phyloP scores from a whole-genome alignment of 2,113 vertebrate species.

The Sorex araneus region DNA sequence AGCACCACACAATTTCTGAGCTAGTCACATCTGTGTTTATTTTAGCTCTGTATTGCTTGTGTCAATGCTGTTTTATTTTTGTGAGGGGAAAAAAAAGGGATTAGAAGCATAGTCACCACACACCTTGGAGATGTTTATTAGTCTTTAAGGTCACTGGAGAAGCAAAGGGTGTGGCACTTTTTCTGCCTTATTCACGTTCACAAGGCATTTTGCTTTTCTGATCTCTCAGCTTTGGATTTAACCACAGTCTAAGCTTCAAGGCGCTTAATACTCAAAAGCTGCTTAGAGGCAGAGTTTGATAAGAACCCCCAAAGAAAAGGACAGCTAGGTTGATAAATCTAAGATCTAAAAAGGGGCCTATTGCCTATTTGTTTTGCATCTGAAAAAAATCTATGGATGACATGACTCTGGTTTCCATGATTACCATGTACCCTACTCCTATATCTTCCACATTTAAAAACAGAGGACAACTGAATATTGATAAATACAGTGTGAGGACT shows the following conservation, averaged over 20 bases:
- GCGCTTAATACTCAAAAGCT: slow-evolving; percentile 40
- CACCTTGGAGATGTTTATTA: slow-evolving; percentile 7
- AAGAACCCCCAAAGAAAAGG: not conserved
- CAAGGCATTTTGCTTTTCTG: slow-evolving; percentile 13
- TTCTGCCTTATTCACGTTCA: slow-evolving; percentile 32
- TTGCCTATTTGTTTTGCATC: no score
- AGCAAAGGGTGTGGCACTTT: slow-evolving; percentile 5
- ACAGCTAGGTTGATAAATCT: not conserved
- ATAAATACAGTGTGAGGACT: no score
- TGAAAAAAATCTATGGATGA: not conserved
- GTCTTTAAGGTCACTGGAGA: not conserved
- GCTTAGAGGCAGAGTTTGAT: not conserved
- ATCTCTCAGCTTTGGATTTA: slow-evolving; percentile 50
- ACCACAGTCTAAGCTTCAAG: not conserved
- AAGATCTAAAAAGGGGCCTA: not conserved
- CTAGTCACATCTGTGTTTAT: not conserved
- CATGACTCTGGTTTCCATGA: no score
- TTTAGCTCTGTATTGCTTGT: not conserved
- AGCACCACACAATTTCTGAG: not conserved
- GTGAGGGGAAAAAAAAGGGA: slow-evolving; percentile 52
- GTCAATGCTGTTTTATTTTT: slow-evolving; percentile 21
- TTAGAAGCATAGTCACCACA: slow-evolving; percentile 9
- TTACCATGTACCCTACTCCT: not conserved
- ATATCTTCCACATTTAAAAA: not conserved
- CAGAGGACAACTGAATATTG: not conserved